Percentiles rank a stretch among this genome's conserved stretches.
Evolutionary conservation across 2,888 invertebrate species (phyloP).

Genomic region (Pyrocoelia pectoralis): DNA sequence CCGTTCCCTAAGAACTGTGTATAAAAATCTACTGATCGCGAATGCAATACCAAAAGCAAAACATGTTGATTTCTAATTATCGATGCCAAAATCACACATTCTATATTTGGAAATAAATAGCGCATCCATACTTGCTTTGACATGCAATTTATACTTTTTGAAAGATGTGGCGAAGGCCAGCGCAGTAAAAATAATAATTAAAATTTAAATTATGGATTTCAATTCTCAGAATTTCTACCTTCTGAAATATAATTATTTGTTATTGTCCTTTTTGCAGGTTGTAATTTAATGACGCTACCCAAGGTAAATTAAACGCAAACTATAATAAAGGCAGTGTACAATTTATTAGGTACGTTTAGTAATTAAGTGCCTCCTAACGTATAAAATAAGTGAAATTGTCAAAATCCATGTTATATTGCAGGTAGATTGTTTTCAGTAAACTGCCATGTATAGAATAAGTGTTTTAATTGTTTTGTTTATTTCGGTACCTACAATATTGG

Average conservation of each 20-base stretch:
- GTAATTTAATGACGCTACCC: background rate
- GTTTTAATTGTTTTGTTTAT: slow-evolving; percentile 23
- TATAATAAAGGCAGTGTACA: background rate
- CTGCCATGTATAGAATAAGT: slow-evolving; percentile 14
- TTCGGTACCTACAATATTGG: slow-evolving; percentile 22
- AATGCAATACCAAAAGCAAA: too few relatives aligned
- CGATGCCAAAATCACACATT: too few relatives aligned
- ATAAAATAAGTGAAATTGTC: background rate
- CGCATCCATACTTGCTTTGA: too few relatives aligned
- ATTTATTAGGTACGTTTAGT: too few relatives aligned
- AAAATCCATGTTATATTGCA: background rate
- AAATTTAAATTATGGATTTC: background rate
- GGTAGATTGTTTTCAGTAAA: background rate
- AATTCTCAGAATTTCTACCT: background rate
- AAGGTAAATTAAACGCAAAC: background rate
- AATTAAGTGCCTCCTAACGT: background rate
- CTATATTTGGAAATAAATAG: too few relatives aligned
- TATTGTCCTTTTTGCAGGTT: background rate
- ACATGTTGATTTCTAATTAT: too few relatives aligned
- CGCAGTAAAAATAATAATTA: background rate
- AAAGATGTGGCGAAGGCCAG: background rate
- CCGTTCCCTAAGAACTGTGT: too few relatives aligned
- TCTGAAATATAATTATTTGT: background rate
- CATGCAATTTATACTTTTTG: background rate
- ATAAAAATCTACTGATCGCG: too few relatives aligned